A percentile compares a stretch with the other conserved stretches of the same genome.
phyloP scores from a whole-genome alignment of 2,113 vertebrate genomes.

The Oreocharis arfaki region DNA sequence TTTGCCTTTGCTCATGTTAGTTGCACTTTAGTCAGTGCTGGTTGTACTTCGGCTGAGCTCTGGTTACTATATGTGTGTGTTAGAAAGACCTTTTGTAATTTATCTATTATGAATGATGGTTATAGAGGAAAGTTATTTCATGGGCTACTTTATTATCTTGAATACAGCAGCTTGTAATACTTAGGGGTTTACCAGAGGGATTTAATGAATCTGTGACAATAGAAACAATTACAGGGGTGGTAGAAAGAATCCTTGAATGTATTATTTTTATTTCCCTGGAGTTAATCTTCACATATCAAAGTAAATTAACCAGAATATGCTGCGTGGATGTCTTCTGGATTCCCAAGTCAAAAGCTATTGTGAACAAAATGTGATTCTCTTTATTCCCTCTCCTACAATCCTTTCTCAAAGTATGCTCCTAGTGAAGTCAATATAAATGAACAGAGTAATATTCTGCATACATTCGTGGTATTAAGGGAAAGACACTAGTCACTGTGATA shows the following conservation, averaged over 20 bases:
- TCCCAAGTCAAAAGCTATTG: conserved; percentile 47
- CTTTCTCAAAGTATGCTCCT: not conserved
- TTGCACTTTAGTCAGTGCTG: not conserved
- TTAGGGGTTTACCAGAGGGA: not conserved
- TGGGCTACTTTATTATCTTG: conserved; percentile 11
- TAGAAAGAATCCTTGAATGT: conserved; percentile 31
- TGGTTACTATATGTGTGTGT: not conserved
- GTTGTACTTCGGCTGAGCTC: not conserved
- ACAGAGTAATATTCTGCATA: not conserved
- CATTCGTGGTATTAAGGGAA: not conserved
- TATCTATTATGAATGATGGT: not conserved
- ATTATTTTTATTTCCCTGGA: conserved; percentile 61
- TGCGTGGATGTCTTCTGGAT: conserved; percentile 14
- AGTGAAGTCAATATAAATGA: not conserved
- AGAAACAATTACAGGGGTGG: conserved; percentile 38
- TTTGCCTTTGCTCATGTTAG: not conserved
- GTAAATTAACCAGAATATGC: conserved; percentile 52
- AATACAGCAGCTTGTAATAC: not conserved
- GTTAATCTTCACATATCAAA: conserved; percentile 51
- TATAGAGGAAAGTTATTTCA: conserved; percentile 19
- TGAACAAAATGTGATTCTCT: conserved; percentile 26
- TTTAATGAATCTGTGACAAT: conserved; percentile 39
- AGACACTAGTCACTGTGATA: not conserved
- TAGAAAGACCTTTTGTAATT: not conserved
- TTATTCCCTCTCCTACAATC: not conserved